These are phyloP conservation scores for Gallinago solitaria DNA, from an alignment of 2,797 vertebrate species.

Conservation along the genomic window DNA sequence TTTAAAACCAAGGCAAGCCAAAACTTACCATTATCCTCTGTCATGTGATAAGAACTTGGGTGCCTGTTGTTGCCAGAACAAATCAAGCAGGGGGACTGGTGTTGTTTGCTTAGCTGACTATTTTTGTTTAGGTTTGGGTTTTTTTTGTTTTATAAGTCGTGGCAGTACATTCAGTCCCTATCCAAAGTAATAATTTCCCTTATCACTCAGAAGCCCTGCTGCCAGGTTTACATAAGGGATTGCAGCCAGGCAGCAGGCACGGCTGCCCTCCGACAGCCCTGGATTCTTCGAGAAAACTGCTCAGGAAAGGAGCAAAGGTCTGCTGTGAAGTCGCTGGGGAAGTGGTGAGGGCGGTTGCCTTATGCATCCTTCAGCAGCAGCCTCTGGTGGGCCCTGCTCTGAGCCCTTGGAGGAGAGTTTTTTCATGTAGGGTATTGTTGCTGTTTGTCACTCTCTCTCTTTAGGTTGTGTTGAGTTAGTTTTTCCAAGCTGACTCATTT, in stretches of 20 bases:
- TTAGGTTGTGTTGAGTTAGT: slow-evolving; percentile 57
- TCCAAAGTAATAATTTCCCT: slow-evolving; percentile 48
- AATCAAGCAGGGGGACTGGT: slow-evolving; percentile 19
- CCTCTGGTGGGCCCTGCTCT: not conserved
- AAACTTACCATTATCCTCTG: slow-evolving; percentile 45
- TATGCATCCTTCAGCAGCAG: not conserved
- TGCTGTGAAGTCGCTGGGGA: not conserved
- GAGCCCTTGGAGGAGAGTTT: not conserved
- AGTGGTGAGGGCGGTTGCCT: not conserved
- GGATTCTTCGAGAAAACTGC: slow-evolving; percentile 13
- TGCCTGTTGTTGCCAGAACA: slow-evolving; percentile 54
- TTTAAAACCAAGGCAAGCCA: slow-evolving; percentile 30
- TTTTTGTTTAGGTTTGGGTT: slow-evolving; percentile 53
- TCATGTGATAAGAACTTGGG: slow-evolving; percentile 35
- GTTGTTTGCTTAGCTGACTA: slow-evolving; percentile 53
- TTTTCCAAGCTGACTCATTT: slow-evolving; percentile 70
- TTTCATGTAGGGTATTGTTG: not conserved
- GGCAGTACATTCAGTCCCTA: slow-evolving; percentile 63
- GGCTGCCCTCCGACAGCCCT: not conserved
- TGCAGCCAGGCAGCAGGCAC: not conserved
- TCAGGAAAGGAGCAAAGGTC: slow-evolving; percentile 7
- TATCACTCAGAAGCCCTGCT: slow-evolving; percentile 41
- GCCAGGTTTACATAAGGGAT: slow-evolving; percentile 49
- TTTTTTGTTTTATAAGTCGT: slow-evolving; percentile 46
- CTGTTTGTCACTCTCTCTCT: slow-evolving; percentile 35